A percentile compares a stretch with the other conserved stretches of the same genome.
These are phyloP conservation scores for Dolichomitus sp. DNA, from an alignment of 2,888 invertebrate genomes.

Conservation along the genomic window DNA sequence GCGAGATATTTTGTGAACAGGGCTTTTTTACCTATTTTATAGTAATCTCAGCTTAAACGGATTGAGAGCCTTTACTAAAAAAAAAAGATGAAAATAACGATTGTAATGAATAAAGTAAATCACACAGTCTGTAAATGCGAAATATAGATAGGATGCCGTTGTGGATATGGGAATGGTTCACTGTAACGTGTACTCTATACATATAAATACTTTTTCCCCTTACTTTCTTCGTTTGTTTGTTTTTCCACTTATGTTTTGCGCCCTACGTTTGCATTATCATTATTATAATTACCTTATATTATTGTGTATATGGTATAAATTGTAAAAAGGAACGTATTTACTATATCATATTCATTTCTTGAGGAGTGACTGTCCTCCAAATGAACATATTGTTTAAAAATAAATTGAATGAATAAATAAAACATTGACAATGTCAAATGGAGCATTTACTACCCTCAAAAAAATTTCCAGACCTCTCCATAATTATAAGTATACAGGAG, in stretches of 20 bases:
- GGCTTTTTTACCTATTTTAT: conserved; percentile 82
- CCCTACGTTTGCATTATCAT: conserved; percentile 77
- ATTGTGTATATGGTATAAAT: conserved; percentile 82
- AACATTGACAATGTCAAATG: conserved; percentile 78
- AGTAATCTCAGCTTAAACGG: conserved; percentile 80
- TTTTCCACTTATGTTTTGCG: conserved; percentile 76
- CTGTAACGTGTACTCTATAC: conserved; percentile 76
- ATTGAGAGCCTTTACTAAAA: conserved; percentile 73
- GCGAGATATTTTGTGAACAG: conserved; percentile 81
- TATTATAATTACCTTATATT: conserved; percentile 73
- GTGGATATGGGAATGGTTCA: conserved; percentile 75
- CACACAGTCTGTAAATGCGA: conserved; percentile 76
- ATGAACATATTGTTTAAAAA: conserved; percentile 82
- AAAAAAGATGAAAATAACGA: conserved; percentile 54
- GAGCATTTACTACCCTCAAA: not conserved
- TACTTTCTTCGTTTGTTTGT: conserved; percentile 43
- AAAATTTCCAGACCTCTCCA: not conserved
- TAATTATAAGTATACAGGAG: no score
- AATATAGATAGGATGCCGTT: conserved; percentile 75
- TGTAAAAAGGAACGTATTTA: conserved; percentile 82
- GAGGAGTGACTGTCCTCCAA: conserved; percentile 77
- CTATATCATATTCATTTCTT: conserved; percentile 81
- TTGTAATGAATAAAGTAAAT: conserved; percentile 64
- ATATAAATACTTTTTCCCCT: conserved; percentile 51
- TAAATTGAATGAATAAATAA: conserved; percentile 79